Evolutionary conservation across 1,140 invertebrate genomes (phyloP), one percentile per base, ranked within the genome.

Genomic region (Eumeta japonica): DNA sequence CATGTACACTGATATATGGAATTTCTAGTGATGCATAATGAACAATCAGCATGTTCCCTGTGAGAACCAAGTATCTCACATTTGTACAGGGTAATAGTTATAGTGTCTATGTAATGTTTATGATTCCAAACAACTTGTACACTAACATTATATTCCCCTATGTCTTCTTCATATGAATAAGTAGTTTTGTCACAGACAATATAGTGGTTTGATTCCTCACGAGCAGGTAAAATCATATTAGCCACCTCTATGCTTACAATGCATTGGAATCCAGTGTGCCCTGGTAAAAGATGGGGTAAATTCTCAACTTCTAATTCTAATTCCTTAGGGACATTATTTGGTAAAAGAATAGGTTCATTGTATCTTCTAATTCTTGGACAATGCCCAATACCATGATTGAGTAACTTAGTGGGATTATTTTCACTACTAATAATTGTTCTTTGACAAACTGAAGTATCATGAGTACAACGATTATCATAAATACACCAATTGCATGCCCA

Each of bases 401-500:
- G 68, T 35, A 89, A 65, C 50, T 83, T 85, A 11, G 75, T 78
- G 38, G 87, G 86, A 65, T 87, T 90, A 48, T 86, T 87, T 76
- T 92, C 89, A 13, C 87, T 86, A 51, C 85, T 87, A 46, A 97
- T 90, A 16, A 94, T 84, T 35, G 84, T 85, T 50, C 81, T 81
- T 53, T 88, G 89, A 67, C 92, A 95, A 14, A 80, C 74, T 16
- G 87, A 85, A 15, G 83, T 85, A 63, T 95, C 89, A 75, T 94
- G 88, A 1, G 92, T 91, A 64, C 94, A 98, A 55, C 85, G 87
- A 66, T 97, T 97, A 52, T 95, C 92, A 62, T 92, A 93, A 34
- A 97, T 88, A 73, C 95, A 97, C 95, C 95, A 96, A 57, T 90
- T 94, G 57, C 92, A 96, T 2, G 86, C 85, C 92, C 92, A 96